Conservation (phyloP, 1,140 invertebrate genomes). For the Oppia nitens region DNA sequence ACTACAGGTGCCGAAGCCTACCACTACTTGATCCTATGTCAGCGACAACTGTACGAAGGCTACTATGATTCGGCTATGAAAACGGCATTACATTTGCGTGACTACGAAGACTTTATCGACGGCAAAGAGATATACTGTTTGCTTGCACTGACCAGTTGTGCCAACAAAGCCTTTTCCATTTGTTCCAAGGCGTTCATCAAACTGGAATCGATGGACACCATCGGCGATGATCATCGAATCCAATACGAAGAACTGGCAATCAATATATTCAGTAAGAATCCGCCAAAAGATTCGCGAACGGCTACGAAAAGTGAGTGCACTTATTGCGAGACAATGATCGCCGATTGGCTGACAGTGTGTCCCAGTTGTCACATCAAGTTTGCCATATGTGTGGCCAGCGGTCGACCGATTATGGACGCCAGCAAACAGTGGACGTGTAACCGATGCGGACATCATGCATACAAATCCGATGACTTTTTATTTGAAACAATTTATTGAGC, state of each 20-base stretch:
- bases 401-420: slow-evolving; percentile 56
- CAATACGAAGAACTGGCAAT: slow-evolving; percentile 61
- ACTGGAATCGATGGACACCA: slow-evolving; percentile 52
- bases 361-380: slow-evolving; percentile 61
- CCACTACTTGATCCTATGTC: slow-evolving; percentile 66
- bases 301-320: slow-evolving; percentile 42
- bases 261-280: slow-evolving; percentile 57
- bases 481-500: slow-evolving; percentile 68
- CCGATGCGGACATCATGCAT: slow-evolving; percentile 57
- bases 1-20: slow-evolving; percentile 50
- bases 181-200: slow-evolving; percentile 91
- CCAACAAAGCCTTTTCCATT: slow-evolving; percentile 54
- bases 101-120: slow-evolving; percentile 66
- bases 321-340: slow-evolving; percentile 49
- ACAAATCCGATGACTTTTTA: slow-evolving; percentile 51
- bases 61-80: slow-evolving; percentile 65
- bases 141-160: slow-evolving; percentile 53
- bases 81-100: slow-evolving; percentile 52
- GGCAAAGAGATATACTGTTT: slow-evolving; percentile 51
- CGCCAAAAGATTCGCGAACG: slow-evolving; percentile 46
- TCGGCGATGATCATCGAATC: slow-evolving; percentile 37
- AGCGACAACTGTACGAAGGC: slow-evolving; percentile 54
- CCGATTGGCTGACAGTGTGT: slow-evolving; percentile 61
- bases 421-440: slow-evolving; percentile 57
- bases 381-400: slow-evolving; percentile 63